A percentile compares a stretch with the other conserved stretches of the same genome.
phyloP scores from a whole-genome alignment of 2,797 vertebrate species.

The Muscicapa comitata region DNA sequence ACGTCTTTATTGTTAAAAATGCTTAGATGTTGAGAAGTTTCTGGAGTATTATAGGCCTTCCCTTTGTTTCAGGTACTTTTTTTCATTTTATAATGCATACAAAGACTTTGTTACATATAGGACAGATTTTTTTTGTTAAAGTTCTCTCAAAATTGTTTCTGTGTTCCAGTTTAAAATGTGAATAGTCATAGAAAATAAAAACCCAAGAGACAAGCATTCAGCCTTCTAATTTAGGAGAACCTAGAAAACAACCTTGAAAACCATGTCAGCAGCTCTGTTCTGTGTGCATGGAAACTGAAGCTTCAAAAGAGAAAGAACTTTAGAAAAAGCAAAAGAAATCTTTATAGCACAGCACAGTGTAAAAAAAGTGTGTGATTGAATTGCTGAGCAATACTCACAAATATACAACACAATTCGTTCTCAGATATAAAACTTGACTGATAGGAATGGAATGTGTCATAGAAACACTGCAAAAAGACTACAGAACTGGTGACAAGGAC shows the following conservation, averaged over 20 bases:
- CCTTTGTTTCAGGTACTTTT: not conserved
- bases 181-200: not conserved
- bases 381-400: not conserved
- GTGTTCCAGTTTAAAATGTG: not conserved
- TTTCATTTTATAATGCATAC: not conserved
- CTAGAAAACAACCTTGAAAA: not conserved
- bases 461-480: not conserved
- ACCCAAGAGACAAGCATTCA: not conserved
- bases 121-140: not conserved
- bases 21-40: not conserved
- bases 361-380: not conserved
- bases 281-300: not conserved
- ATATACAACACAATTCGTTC: not conserved
- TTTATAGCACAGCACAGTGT: not conserved
- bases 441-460: not conserved
- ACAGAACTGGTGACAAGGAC: not conserved
- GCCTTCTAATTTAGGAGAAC: not conserved
- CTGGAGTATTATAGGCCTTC: not conserved
- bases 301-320: not conserved
- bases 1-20: slow-evolving; percentile 49
- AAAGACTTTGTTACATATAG: not conserved
- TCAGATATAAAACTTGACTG: not conserved
- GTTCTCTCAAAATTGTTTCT: not conserved
- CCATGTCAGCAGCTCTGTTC: not conserved
- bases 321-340: not conserved